Percentiles rank a stretch among this genome's conserved stretches.
These are phyloP conservation scores for Glaucomys volans DNA, from an alignment of 2,113 vertebrate genomes.

Conservation along the genomic window DNA sequence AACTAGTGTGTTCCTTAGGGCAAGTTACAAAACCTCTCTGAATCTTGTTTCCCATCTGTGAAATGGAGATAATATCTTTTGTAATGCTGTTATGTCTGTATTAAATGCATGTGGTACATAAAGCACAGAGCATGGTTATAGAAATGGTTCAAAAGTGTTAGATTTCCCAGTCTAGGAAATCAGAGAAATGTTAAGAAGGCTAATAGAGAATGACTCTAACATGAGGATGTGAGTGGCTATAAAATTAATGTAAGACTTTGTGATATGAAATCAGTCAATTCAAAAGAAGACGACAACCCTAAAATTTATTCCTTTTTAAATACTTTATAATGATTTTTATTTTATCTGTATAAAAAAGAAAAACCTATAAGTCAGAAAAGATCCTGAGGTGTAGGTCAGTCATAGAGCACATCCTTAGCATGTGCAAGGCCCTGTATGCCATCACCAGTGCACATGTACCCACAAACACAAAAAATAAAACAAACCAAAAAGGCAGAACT, in stretches of 20 bases:
- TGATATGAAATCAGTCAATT: not conserved
- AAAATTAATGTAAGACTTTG: not conserved
- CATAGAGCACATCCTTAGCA: not conserved
- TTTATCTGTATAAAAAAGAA: not conserved
- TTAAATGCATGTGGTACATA: not conserved
- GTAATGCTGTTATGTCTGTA: not conserved
- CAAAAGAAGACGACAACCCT: not conserved
- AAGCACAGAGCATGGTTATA: not conserved
- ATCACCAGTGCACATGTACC: too few species aligned
- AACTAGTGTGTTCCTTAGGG: not conserved
- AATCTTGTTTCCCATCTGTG: not conserved
- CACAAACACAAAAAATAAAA: not conserved
- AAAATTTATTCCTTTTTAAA: not conserved
- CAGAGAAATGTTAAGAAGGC: not conserved
- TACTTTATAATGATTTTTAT: not conserved
- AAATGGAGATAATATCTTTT: not conserved
- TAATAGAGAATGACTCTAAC: not conserved
- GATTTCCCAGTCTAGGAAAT: not conserved
- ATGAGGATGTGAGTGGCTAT: not conserved
- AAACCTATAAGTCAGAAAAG: not conserved
- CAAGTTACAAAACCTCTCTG: not conserved
- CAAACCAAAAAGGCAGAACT: not conserved
- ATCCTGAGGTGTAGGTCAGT: not conserved
- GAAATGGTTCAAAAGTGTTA: not conserved
- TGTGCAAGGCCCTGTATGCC: rapidly evolving